Percentiles rank a stretch among this genome's conserved stretches.
phyloP scores from a whole-genome alignment of 2,113 vertebrate genomes.

The Alethe diademata region DNA sequence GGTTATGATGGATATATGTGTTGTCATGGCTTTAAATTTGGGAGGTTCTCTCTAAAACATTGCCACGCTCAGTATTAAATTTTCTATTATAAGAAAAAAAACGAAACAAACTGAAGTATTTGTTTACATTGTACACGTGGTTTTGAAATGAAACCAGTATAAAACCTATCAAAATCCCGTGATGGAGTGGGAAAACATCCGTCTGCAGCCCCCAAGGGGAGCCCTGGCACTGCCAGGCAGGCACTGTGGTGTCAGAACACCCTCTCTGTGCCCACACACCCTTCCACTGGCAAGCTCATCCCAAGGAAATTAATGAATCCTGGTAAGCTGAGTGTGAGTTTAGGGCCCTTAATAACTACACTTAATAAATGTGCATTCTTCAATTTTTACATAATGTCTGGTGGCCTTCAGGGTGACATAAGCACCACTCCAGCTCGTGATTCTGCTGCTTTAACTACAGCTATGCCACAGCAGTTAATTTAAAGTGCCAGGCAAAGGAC shows the following conservation, averaged over 20 bases:
- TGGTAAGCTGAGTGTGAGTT: not conserved
- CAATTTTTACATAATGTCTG: not conserved
- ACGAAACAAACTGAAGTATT: not conserved
- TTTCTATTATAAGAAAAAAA: not conserved
- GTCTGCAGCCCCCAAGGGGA: not conserved
- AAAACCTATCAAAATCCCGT: not conserved
- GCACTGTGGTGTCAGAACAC: accelerated
- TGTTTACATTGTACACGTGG: not conserved
- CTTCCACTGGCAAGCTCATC: not conserved
- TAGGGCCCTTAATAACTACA: not conserved
- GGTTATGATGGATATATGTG: not conserved
- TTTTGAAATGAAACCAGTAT: not conserved
- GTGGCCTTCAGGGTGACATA: not conserved
- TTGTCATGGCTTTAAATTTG: not conserved
- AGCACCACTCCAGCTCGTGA: not conserved
- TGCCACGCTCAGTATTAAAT: not conserved
- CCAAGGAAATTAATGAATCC: not conserved
- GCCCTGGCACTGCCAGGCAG: not conserved
- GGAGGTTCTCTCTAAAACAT: not conserved
- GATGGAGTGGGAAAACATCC: not conserved
- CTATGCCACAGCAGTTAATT: not conserved
- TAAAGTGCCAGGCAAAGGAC: not conserved
- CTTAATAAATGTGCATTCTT: not conserved
- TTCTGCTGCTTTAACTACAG: not conserved
- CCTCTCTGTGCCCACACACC: not conserved